A percentile compares a stretch with the other conserved stretches of the same genome.
Conservation (phyloP, 2,797 vertebrate species). For the Phalloptychus januarius region DNA sequence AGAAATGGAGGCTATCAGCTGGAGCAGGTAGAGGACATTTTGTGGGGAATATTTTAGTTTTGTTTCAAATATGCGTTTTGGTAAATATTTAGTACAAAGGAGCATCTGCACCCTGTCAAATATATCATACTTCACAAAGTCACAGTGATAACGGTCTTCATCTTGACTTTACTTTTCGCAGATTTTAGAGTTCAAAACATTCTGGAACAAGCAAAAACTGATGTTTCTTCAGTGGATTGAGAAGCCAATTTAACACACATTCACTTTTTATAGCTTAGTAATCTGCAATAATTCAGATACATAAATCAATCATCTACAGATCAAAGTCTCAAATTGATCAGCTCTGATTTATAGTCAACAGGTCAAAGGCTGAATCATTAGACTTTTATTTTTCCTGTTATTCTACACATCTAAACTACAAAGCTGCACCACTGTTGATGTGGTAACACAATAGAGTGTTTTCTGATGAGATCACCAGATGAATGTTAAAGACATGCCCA, state of each 20-base stretch:
- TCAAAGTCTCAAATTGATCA: background rate
- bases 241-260: background rate
- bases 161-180: background rate
- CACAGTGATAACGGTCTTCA: background rate
- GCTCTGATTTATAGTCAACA: background rate
- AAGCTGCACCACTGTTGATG: background rate
- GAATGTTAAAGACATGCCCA: background rate
- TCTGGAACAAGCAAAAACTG: background rate
- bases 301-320: background rate
- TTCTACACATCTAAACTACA: background rate
- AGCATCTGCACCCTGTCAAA: background rate
- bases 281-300: background rate
- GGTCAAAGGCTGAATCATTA: background rate
- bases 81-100: background rate
- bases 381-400: background rate
- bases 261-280: background rate
- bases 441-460: background rate
- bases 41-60: background rate
- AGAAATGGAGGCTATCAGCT: conserved; percentile 3
- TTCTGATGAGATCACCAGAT: background rate
- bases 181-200: background rate
- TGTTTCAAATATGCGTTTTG: background rate
- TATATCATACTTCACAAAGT: too few species aligned
- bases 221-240: background rate
- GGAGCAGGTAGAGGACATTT: background rate